Evolutionary conservation across 2,113 vertebrate genomes (phyloP), one percentile per base, ranked within the genome.

Genomic region (Rynchops niger): DNA sequence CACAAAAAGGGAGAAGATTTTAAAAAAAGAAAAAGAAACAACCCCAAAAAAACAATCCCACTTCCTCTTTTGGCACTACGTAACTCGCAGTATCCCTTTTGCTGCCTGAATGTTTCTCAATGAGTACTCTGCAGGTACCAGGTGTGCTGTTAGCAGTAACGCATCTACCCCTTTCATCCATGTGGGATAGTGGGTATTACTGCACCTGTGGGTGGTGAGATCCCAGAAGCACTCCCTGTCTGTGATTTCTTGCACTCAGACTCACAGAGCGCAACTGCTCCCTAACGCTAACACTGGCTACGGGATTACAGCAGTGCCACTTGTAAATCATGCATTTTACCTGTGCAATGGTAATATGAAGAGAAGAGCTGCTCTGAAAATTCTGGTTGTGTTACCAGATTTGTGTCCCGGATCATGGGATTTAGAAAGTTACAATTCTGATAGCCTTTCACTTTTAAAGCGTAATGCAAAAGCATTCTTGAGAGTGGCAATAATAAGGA

Each of bases 121-220:
- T 40, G 23, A 67, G n/a, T 71, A 23, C 9, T 61, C 11, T 53
- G 38, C 56, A 47, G 17, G 15, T 6, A 62, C 3, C 34, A 71
- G 16, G 18, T 49, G 20, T 22, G 5, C 12, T 56, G 36, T 67
- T 53, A 20, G 10, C 15, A 71, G 42, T 23, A 82, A 32, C 25
- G 10, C 23, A 12, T 66, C 36, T 27, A 17, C 32, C 12, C 5
- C 29, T 36, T 85, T 72, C n/a, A 45, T 30, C 15, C 16, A 7
- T 9, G 14, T 3, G 5, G 30, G 18, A 42, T 2, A 56, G 19
- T 1, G 1, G 4, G 4, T 66, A 56, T 66, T 56, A 29, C 6
- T 42, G 7, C 15, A 10, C 6, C 3, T 40, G 18, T 22, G 42
- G 17, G 40, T 2, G 0, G 14, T 0, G 3, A 29, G 38, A 32